These are phyloP conservation scores for Plodia interpunctella DNA, from an alignment of 1,140 invertebrate genomes.

Conservation along the genomic window DNA sequence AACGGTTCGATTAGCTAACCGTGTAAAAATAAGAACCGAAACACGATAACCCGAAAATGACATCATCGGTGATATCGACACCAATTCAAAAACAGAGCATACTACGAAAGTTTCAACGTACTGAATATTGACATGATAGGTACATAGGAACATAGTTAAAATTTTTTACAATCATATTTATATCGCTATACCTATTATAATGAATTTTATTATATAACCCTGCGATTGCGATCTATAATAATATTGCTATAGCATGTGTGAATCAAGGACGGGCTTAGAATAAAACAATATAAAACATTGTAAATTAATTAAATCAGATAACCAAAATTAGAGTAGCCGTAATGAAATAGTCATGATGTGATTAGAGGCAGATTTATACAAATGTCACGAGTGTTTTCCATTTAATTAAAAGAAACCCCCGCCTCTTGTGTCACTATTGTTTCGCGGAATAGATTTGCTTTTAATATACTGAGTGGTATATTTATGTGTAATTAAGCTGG, in stretches of 20 bases:
- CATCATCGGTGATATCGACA: slow-evolving; percentile 12
- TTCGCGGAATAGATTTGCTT: slow-evolving; percentile 39
- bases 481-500: slow-evolving; percentile 31
- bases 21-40: neutral
- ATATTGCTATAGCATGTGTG: too few species aligned
- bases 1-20: neutral
- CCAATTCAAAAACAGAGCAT: neutral
- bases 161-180: too few species aligned
- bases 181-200: too few species aligned
- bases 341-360: slow-evolving; percentile 3
- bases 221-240: too few species aligned
- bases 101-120: neutral
- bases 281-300: too few species aligned
- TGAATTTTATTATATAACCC: too few species aligned
- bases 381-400: slow-evolving; percentile 15
- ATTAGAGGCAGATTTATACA: slow-evolving; percentile 17
- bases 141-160: too few species aligned
- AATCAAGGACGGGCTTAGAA: too few species aligned
- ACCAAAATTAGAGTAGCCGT: neutral
- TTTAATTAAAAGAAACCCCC: slow-evolving; percentile 21
- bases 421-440: slow-evolving; percentile 21
- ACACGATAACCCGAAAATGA: slow-evolving; percentile 9
- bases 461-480: slow-evolving; percentile 40
- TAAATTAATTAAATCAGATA: neutral
- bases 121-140: too few species aligned